Conservation (phyloP, 2,888 invertebrate species). For the Deroplatys truncata region DNA sequence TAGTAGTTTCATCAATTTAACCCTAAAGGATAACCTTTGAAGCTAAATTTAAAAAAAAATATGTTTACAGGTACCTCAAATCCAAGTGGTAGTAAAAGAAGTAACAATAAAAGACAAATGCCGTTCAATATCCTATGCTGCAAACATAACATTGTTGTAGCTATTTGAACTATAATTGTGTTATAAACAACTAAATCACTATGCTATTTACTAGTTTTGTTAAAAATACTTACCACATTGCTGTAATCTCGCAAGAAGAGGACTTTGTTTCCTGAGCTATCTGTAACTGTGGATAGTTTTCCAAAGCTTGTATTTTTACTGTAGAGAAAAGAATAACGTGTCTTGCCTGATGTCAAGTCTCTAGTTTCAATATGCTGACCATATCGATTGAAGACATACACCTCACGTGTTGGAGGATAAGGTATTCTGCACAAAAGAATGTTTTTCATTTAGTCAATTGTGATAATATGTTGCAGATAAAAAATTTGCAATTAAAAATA, state of each 20-base stretch:
- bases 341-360: constrained; percentile 91
- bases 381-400: constrained; percentile 89
- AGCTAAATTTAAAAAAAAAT: no score
- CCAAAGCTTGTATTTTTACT: constrained; percentile 96
- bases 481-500: background rate
- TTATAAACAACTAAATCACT: background rate
- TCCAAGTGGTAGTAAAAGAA: no score
- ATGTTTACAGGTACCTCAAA: no score
- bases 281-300: constrained; percentile 87
- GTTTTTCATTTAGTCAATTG: background rate
- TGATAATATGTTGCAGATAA: background rate
- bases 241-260: constrained; percentile 88
- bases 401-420: constrained; percentile 88
- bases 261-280: constrained; percentile 89
- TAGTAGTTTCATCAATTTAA: no score
- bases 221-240: constrained; percentile 61
- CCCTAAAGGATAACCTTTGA: no score
- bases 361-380: constrained; percentile 95
- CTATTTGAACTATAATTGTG: no score
- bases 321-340: constrained; percentile 92
- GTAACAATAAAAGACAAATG: no score
- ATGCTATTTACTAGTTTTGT: background rate
- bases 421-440: constrained; percentile 62
- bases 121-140: no score
- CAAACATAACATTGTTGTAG: no score